These are phyloP conservation scores for Acyrthosiphon pisum DNA, from an alignment of 1,140 invertebrate genomes.

Conservation along the genomic window DNA sequence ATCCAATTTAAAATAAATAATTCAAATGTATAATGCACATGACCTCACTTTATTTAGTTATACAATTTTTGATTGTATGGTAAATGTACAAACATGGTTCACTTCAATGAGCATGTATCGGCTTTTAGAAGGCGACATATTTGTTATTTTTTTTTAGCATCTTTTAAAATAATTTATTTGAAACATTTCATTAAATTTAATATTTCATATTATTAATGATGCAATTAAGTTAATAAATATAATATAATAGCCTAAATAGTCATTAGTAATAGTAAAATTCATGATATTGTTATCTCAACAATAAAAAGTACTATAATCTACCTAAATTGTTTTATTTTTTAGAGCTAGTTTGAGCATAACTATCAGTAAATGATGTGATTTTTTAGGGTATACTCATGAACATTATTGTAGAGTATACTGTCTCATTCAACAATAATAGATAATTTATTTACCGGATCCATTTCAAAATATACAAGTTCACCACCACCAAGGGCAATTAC, in stretches of 20 bases:
- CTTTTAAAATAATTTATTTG: not conserved
- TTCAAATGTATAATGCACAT: not conserved
- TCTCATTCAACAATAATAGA: not conserved
- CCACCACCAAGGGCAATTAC: constrained; percentile 97
- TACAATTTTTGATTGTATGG: not conserved
- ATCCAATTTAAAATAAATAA: not conserved
- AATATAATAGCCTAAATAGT: not conserved
- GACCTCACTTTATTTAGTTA: not conserved
- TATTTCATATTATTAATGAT: constrained; percentile 28
- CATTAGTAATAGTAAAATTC: not conserved
- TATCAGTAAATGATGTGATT: not conserved
- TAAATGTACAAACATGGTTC: constrained; percentile 52
- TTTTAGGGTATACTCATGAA: not conserved
- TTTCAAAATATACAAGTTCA: constrained; percentile 99
- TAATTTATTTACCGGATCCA: constrained; percentile 87
- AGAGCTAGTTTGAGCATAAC: not conserved
- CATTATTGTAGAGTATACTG: not conserved
- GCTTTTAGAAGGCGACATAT: constrained; percentile 55
- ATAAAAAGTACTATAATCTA: not conserved
- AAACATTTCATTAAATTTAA: constrained; percentile 14
- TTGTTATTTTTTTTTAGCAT: constrained; percentile 33
- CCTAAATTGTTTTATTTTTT: not conserved
- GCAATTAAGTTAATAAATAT: not conserved
- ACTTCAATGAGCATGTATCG: constrained; percentile 57
- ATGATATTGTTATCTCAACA: not conserved